Evolutionary conservation across 2,113 vertebrate genomes (phyloP), one percentile per base, ranked within the genome.

Genomic region (Catharus bicknelli): DNA sequence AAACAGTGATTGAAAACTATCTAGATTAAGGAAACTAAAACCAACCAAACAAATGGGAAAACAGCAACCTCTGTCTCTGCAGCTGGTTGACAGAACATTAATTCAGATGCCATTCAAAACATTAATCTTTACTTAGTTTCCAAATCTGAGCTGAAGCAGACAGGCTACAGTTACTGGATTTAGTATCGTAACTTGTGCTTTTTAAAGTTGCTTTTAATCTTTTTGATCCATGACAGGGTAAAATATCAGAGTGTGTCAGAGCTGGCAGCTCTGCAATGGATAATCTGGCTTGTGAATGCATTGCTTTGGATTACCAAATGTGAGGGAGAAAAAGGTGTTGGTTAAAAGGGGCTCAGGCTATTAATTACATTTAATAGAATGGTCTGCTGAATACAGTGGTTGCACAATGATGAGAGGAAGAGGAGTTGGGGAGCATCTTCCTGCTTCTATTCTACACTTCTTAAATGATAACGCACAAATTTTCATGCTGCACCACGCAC

Each of bases 41-140:
- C 63, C 68, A 63, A 34, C 4, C 11, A 88, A 88, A 54, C 50
- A 80, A 90, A 86, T 51, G 38, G 19, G 34, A 90, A 91, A 91
- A 30, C 82, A 83, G 47, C 67, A 88, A 67, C 5, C 53, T 30
- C 30, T 51, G 79, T 74, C 58, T 76, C 82, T 61, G 59, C 51
- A 90, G 51, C 62, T 64, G 83, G 26, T 32, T 93, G 92, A 90
- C 82, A 82, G 79, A 66, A 66, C 67, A 63, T 79, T 75, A 40
- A 59, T 92, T 94, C 79, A 84, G 82, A 63, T 34, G 83, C 17
- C 12, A 62, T 70, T 93, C 48, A 53, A 83, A 77, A 77, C 83
- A 91, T 94, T 80, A 73, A 94, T 86, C 76, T 95, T 95, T 84
- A 53, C 72, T 92, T 55, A 61, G 66, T 93, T 92, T 95, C 68